These are phyloP conservation scores for Eleutherodactylus coqui DNA, from an alignment of 2,797 vertebrate species.

Conservation along the genomic window DNA sequence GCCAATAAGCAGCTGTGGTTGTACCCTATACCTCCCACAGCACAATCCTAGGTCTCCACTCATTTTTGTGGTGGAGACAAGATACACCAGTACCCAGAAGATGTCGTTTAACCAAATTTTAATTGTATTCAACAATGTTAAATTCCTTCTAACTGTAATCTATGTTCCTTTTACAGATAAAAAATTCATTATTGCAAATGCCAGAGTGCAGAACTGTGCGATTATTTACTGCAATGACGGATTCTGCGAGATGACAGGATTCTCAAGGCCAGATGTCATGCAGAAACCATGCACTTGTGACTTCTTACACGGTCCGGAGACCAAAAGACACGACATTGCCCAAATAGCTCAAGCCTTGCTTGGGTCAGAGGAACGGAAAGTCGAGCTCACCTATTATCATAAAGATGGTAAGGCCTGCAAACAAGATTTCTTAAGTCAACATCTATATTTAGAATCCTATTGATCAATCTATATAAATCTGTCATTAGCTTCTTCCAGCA, in stretches of 20 bases:
- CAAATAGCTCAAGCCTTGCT: slow-evolving; percentile 91
- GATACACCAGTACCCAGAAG: too few species aligned
- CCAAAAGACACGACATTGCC: slow-evolving; percentile 87
- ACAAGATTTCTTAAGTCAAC: not conserved
- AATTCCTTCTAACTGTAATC: not conserved
- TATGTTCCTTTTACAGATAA: slow-evolving; percentile 85
- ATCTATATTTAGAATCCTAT: slow-evolving; percentile 27
- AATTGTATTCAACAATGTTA: not conserved
- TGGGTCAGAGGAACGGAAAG: slow-evolving; percentile 95
- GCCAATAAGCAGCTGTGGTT: too few species aligned
- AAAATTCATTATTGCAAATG: slow-evolving; percentile 99
- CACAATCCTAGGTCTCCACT: too few species aligned
- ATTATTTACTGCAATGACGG: slow-evolving; percentile 99
- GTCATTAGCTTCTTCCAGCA: slow-evolving; percentile 4
- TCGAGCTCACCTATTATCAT: slow-evolving; percentile 95
- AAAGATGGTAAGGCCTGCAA: slow-evolving; percentile 90
- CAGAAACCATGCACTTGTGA: slow-evolving; percentile 97
- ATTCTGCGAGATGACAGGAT: slow-evolving; percentile 99
- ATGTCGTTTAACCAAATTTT: not conserved
- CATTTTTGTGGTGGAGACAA: too few species aligned
- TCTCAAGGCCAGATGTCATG: slow-evolving; percentile 97
- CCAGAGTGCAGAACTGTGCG: slow-evolving; percentile 96
- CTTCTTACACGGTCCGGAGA: slow-evolving; percentile 94
- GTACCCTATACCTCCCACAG: too few species aligned
- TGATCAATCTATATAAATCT: slow-evolving; percentile 35